These are phyloP conservation scores for Bos taurus DNA, from an alignment of 2,113 vertebrate species.

Conservation along the genomic window DNA sequence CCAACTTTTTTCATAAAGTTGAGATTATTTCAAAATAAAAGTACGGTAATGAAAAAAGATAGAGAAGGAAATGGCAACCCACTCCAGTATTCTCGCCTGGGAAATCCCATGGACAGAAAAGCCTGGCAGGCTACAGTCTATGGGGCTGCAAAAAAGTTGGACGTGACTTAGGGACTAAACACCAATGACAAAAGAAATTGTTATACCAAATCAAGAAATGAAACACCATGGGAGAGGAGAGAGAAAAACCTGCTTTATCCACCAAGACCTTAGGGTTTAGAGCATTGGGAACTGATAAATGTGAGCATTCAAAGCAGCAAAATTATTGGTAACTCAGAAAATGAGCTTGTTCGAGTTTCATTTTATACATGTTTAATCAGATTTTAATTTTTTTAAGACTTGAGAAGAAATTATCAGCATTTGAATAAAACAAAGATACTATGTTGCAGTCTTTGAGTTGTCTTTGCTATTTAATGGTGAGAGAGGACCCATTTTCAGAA, in stretches of 20 bases:
- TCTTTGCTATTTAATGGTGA: not conserved
- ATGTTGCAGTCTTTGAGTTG: not conserved
- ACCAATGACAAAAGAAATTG: not conserved
- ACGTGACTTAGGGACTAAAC: not conserved
- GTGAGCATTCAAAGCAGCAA: not conserved
- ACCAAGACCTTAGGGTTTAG: not conserved
- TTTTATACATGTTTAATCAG: not conserved
- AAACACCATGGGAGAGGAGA: not conserved
- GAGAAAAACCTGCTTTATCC: not conserved
- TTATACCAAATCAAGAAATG: not conserved
- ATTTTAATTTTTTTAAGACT: not conserved
- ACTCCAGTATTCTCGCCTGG: not conserved
- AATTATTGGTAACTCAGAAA: not conserved
- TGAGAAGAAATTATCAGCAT: not conserved
- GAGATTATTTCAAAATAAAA: slow-evolving; percentile 2
- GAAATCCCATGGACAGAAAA: not conserved
- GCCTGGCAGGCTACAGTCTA: not conserved
- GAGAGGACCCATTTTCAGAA: not conserved
- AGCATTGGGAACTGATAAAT: not conserved
- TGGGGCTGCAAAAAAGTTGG: not conserved
- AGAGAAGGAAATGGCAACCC: not conserved
- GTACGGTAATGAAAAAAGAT: not conserved
- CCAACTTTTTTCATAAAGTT: not conserved
- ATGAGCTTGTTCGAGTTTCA: not conserved
- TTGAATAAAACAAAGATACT: not conserved